Evolutionary conservation across 2,888 invertebrate species (phyloP).

Genomic region (Augochlorella aurata): DNA sequence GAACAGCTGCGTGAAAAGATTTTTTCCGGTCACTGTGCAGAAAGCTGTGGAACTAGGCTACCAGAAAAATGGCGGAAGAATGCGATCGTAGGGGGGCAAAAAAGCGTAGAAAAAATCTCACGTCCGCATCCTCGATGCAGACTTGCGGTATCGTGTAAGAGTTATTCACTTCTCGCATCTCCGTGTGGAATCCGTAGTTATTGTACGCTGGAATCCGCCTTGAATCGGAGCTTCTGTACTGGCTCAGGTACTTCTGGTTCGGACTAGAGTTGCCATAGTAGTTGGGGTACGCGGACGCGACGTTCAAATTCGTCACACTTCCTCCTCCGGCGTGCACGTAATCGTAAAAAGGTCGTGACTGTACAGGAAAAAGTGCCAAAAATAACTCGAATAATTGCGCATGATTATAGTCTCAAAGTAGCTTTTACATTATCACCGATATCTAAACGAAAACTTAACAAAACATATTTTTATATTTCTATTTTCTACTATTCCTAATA

Average conservation of each 20-base stretch:
- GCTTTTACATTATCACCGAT: too few relatives aligned
- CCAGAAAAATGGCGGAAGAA: neutral
- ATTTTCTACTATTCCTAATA: too few relatives aligned
- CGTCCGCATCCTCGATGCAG: slow-evolving; percentile 75
- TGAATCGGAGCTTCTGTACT: slow-evolving; percentile 58
- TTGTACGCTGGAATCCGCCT: slow-evolving; percentile 71
- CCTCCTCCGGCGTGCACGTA: slow-evolving; percentile 69
- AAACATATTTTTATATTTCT: too few relatives aligned
- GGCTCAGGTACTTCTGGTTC: slow-evolving; percentile 60
- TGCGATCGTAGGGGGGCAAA: neutral
- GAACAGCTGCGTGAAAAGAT: neutral
- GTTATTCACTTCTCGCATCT: slow-evolving; percentile 77
- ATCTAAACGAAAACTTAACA: too few relatives aligned
- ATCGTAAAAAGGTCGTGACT: slow-evolving; percentile 76
- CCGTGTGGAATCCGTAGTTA: slow-evolving; percentile 77
- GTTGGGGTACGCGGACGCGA: slow-evolving; percentile 73
- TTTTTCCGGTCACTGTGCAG: neutral
- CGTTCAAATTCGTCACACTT: slow-evolving; percentile 60
- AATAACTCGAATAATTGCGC: neutral
- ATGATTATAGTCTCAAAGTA: too few relatives aligned
- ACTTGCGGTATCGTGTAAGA: slow-evolving; percentile 75
- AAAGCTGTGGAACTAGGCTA: neutral
- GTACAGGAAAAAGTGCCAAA: neutral
- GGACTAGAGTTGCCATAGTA: slow-evolving; percentile 76
- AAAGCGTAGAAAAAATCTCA: slow-evolving; percentile 53